Percentiles rank a stretch among this genome's conserved stretches.
Conservation (phyloP, 1,140 invertebrate genomes). For the Marisa cornuarietis region DNA sequence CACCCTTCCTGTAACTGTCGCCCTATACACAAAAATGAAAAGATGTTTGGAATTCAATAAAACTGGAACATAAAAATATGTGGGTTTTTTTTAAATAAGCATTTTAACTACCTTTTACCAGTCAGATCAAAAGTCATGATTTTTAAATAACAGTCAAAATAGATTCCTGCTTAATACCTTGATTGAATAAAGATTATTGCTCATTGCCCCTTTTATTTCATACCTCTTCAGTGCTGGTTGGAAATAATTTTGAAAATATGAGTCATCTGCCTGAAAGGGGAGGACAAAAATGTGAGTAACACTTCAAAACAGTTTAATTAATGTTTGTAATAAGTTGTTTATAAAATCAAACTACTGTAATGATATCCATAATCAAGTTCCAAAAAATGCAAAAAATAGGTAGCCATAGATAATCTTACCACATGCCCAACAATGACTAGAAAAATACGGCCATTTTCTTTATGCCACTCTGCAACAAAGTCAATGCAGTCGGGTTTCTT, state of each 20-base stretch:
- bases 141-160: too few species aligned
- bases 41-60: too few species aligned
- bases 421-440: constrained; percentile 39
- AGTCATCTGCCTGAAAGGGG: constrained; percentile 10
- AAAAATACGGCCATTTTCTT: constrained; percentile 20
- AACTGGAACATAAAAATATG: too few species aligned
- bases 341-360: neutral
- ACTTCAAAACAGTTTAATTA: neutral
- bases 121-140: too few species aligned
- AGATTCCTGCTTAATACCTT: too few species aligned
- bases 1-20: too few species aligned
- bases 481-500: neutral
- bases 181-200: too few species aligned
- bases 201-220: neutral
- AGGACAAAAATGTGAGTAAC: neutral
- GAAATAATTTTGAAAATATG: neutral
- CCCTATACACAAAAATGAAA: too few species aligned
- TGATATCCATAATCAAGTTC: neutral
- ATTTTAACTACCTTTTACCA: too few species aligned
- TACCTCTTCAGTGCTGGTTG: constrained; percentile 5
- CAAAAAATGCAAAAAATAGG: neutral
- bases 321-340: neutral
- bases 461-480: constrained; percentile 38
- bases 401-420: constrained; percentile 25
- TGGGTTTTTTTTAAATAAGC: too few species aligned